Evolutionary conservation across 2,888 invertebrate genomes (phyloP), one percentile per base, ranked within the genome.

Genomic region (Clistopyga incitator): DNA sequence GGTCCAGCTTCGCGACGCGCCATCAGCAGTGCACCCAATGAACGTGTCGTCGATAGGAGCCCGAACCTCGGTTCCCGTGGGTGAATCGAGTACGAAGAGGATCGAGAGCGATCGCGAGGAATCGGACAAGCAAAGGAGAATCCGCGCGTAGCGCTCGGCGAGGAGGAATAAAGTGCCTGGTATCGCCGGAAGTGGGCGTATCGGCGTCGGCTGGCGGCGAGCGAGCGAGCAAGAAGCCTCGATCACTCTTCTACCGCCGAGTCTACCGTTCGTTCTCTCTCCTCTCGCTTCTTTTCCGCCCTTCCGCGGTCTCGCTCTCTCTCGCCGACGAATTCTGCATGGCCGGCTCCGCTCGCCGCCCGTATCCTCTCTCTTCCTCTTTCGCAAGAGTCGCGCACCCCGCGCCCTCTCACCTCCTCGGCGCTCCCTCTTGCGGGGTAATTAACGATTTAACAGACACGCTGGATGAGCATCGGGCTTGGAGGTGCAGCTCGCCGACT

Each of bases 131-230:
- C 56, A 56, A 4, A 29, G 23, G 20, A 23, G 45, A 65, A 20
- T 61, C n/a, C 75, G 54, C 50, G 45, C 52, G 29, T 34, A 65
- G 56, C 47, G 47, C 72, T 45, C 59, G 72, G 29, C 68, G 85
- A 83, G 82, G 82, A 81, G 84, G 82, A 86, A 85, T 85, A 83
- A 86, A 88, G 82, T 78, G 85, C 68, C 75, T 59, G 84, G 84
- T 74, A 89, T 88, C 87, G 87, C 89, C 89, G 92, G 92, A 92
- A 92, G 90, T 92, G 90, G 92, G 92, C 92, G 92, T 87, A 90
- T 89, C 92, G 86, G 86, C 79, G 85, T 88, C 88, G 86, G 84
- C 81, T 78, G 84, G 75, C 81, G 82, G 72, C 68, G 78, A 77
- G 65, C 71, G 77, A 38, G 82, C 38, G n/a, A 18, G 50, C 64